Percentiles rank a stretch among this genome's conserved stretches.
Conservation (phyloP, 2,113 vertebrate genomes). For the Scolopax mira region DNA sequence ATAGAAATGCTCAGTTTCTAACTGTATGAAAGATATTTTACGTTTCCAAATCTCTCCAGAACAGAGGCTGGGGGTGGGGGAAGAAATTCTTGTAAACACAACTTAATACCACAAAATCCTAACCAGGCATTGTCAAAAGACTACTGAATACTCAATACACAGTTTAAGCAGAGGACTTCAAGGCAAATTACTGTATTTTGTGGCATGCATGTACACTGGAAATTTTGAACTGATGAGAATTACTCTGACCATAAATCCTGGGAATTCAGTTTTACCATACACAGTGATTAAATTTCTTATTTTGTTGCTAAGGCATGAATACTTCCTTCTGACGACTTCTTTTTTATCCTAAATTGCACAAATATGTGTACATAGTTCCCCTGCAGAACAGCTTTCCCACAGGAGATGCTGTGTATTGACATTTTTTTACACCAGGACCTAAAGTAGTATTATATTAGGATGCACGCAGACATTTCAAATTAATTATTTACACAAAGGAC, state of each 20-base stretch:
- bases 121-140: not conserved
- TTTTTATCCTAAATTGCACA: not conserved
- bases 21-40: not conserved
- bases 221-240: not conserved
- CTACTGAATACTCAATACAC: not conserved
- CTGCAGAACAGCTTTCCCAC: not conserved
- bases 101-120: slow-evolving; percentile 17
- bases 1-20: not conserved
- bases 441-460: not conserved
- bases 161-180: not conserved
- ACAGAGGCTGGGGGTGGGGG: not conserved
- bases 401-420: not conserved
- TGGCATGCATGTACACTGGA: not conserved
- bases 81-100: not conserved
- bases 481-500: not conserved
- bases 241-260: not conserved
- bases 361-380: rapidly evolving
- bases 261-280: not conserved
- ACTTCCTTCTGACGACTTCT: not conserved
- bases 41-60: not conserved
- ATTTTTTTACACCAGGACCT: not conserved
- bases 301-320: not conserved
- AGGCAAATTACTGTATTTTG: not conserved
- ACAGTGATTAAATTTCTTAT: not conserved
- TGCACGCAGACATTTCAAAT: not conserved